Evolutionary conservation across 1,140 invertebrate genomes (phyloP).

Genomic region (Forficula auricularia): DNA sequence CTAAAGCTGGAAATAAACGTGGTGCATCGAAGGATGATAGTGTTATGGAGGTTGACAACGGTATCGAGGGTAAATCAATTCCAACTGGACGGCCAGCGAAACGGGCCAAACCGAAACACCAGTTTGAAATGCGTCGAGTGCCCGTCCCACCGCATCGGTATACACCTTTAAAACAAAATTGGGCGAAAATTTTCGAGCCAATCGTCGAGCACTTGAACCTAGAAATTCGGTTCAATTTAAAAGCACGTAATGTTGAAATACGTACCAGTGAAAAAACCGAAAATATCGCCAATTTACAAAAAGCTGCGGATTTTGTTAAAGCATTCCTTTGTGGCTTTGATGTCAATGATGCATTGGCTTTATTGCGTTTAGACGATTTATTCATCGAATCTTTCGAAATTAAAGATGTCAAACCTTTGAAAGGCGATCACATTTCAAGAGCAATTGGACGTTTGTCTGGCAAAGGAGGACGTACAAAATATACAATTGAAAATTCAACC

Average conservation of each 20-base stretch:
- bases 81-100: slow-evolving; percentile 25
- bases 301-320: slow-evolving; percentile 94
- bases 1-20: too few species aligned
- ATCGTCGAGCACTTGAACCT: slow-evolving; percentile 88
- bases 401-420: slow-evolving; percentile 88
- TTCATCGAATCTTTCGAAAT: slow-evolving; percentile 96
- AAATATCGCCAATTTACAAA: slow-evolving; percentile 83
- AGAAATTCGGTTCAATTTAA: slow-evolving; percentile 89
- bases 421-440: slow-evolving; percentile 87
- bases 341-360: slow-evolving; percentile 87
- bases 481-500: slow-evolving; percentile 97
- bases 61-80: slow-evolving; percentile 38
- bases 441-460: slow-evolving; percentile 93
- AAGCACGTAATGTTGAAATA: slow-evolving; percentile 79
- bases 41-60: slow-evolving; percentile 41
- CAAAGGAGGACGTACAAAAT: slow-evolving; percentile 93
- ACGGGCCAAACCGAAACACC: slow-evolving; percentile 29
- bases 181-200: slow-evolving; percentile 93
- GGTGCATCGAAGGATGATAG: slow-evolving; percentile 7
- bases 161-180: slow-evolving; percentile 85
- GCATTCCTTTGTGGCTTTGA: slow-evolving; percentile 95
- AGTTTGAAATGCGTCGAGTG: slow-evolving; percentile 39
- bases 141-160: slow-evolving; percentile 62
- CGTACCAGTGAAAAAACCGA: slow-evolving; percentile 55
- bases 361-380: slow-evolving; percentile 88